A percentile compares a stretch with the other conserved stretches of the same genome.
These are phyloP conservation scores for Hypercompe scribonia DNA, from an alignment of 2,888 invertebrate genomes.

Conservation along the genomic window DNA sequence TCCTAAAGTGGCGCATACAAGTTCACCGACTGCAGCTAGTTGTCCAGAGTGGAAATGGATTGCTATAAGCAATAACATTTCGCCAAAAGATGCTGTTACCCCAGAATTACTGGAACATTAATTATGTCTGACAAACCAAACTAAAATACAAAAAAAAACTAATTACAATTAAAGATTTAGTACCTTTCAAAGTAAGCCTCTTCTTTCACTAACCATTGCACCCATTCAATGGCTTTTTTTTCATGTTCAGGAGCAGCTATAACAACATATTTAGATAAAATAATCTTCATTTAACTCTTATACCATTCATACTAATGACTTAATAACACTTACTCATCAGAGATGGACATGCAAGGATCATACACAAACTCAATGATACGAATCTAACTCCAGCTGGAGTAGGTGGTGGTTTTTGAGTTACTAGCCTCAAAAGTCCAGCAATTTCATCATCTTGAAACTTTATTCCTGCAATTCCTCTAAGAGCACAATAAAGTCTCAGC, in stretches of 20 bases:
- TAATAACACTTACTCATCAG: slow-evolving; percentile 87
- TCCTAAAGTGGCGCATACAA: slow-evolving; percentile 97
- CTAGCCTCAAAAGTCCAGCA: slow-evolving; percentile 91
- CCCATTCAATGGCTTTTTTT: slow-evolving; percentile 95
- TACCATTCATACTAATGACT: not conserved
- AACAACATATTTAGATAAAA: slow-evolving; percentile 35
- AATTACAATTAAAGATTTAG: slow-evolving; percentile 1
- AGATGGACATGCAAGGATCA: slow-evolving; percentile 97
- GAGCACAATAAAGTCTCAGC: slow-evolving; percentile 95
- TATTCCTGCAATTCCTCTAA: slow-evolving; percentile 96
- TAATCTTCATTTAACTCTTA: not conserved
- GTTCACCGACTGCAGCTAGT: slow-evolving; percentile 95
- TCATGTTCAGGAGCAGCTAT: slow-evolving; percentile 91
- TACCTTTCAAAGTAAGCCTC: slow-evolving; percentile 95
- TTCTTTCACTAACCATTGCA: slow-evolving; percentile 96
- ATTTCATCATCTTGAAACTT: slow-evolving; percentile 98
- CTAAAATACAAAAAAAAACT: not conserved
- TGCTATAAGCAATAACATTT: slow-evolving; percentile 97
- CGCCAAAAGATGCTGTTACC: slow-evolving; percentile 95
- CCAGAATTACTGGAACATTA: slow-evolving; percentile 89
- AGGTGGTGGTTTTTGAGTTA: slow-evolving; percentile 95
- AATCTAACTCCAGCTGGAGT: slow-evolving; percentile 97
- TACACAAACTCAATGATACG: slow-evolving; percentile 96
- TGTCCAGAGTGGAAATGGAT: slow-evolving; percentile 99
- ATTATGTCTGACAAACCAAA: not conserved